These are phyloP conservation scores for Sphenodon punctatus DNA, from an alignment of 2,797 vertebrate species.

Conservation along the genomic window DNA sequence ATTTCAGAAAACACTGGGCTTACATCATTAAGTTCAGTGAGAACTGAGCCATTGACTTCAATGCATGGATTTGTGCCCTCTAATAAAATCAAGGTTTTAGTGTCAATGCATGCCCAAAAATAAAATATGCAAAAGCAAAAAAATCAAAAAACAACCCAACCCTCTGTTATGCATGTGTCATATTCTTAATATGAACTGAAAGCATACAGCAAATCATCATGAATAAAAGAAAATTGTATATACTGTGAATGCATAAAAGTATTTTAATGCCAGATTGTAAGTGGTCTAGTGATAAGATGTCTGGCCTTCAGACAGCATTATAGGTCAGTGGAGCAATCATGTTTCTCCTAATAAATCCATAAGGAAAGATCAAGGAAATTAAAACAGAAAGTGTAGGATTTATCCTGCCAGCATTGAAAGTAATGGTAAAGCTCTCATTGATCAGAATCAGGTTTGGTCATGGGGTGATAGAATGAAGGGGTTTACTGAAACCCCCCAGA, in stretches of 20 bases:
- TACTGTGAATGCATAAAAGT: not conserved
- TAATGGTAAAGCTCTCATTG: not conserved
- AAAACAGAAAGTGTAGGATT: not conserved
- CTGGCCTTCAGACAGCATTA: not conserved
- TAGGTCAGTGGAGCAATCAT: not conserved
- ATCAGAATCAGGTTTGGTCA: not conserved
- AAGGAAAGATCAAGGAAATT: not conserved
- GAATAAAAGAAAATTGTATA: not conserved
- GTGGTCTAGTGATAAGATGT: not conserved
- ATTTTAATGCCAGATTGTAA: not conserved
- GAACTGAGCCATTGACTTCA: too few relatives aligned
- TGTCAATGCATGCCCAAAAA: not conserved
- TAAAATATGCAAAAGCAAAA: not conserved
- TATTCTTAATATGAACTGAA: accelerated
- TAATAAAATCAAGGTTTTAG: not conserved
- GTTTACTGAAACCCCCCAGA: not conserved
- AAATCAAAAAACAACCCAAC: not conserved
- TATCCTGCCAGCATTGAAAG: not conserved
- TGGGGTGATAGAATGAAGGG: not conserved
- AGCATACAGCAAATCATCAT: not conserved
- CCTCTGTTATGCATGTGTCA: not conserved
- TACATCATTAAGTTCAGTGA: too few relatives aligned
- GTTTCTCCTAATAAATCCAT: not conserved
- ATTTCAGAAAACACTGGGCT: not conserved
- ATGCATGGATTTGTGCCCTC: too few relatives aligned